phyloP scores from a whole-genome alignment of 2,113 vertebrate species.

The Sterna hirundo region DNA sequence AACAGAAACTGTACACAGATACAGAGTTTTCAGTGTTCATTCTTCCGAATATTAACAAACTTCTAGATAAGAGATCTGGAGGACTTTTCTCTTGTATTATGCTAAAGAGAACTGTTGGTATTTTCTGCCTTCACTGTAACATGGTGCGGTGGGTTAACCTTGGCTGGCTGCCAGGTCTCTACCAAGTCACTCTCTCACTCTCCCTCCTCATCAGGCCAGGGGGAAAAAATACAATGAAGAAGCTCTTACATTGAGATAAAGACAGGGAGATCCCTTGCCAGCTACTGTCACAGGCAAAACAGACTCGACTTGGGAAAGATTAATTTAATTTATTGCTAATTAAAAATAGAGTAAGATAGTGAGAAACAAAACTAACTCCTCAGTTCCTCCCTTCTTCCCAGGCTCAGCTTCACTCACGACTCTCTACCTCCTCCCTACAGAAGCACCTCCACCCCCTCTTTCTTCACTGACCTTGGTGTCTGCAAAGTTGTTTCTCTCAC shows the following conservation, averaged over 20 bases:
- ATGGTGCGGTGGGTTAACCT: neutral
- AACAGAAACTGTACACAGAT: neutral
- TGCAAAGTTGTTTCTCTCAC: neutral
- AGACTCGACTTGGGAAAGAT: neutral
- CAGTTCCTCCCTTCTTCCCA: neutral
- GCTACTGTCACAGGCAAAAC: neutral
- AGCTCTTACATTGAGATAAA: neutral
- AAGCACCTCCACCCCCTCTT: neutral
- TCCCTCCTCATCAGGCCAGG: neutral
- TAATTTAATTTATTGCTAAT: neutral
- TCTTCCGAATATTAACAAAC: neutral
- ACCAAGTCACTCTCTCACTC: neutral
- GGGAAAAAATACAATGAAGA: neutral
- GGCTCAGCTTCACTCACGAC: accelerated
- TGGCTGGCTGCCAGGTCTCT: neutral
- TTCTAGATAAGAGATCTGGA: neutral
- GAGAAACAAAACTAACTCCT: neutral
- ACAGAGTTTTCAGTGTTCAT: neutral
- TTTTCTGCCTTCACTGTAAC: neutral
- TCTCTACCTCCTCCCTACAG: neutral
- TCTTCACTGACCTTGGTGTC: neutral
- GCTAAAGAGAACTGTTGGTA: neutral
- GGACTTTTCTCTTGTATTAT: neutral
- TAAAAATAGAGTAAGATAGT: neutral
- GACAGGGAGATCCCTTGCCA: neutral